A percentile compares a stretch with the other conserved stretches of the same genome.
Evolutionary conservation across 2,113 vertebrate genomes (phyloP).

Genomic region (Tricholaema leucomelas): DNA sequence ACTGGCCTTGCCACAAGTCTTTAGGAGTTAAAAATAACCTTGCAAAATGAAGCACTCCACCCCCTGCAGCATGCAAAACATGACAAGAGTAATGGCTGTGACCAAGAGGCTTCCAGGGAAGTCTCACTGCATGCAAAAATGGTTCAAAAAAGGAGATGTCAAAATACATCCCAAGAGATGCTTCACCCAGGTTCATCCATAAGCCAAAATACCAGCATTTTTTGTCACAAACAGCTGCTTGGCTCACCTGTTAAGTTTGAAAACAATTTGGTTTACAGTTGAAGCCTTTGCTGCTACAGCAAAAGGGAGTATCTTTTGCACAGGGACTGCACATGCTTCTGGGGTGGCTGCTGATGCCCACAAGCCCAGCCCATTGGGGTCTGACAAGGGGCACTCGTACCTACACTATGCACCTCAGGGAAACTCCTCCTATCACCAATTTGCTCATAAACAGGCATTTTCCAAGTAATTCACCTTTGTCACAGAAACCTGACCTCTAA

Average conservation of each 20-base stretch:
- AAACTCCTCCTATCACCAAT: neutral
- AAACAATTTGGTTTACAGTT: neutral
- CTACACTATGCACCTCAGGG: neutral
- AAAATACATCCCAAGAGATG: neutral
- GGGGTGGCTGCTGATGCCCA: neutral
- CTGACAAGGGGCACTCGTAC: neutral
- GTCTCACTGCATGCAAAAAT: accelerated
- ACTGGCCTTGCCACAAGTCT: neutral
- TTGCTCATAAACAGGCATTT: neutral
- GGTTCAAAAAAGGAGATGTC: neutral
- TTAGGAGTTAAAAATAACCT: neutral
- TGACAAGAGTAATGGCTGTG: neutral
- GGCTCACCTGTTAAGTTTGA: neutral
- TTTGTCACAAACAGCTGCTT: neutral
- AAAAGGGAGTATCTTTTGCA: neutral
- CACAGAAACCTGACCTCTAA: neutral
- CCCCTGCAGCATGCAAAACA: neutral
- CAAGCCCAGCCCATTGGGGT: accelerated
- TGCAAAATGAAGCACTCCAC: neutral
- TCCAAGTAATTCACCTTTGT: neutral
- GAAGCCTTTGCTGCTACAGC: neutral
- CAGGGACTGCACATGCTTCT: neutral
- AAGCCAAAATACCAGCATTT: neutral
- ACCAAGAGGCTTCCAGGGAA: neutral
- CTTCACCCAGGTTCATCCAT: neutral